Percentiles rank a stretch among this genome's conserved stretches.
These are phyloP conservation scores for Papilio glaucus DNA, from an alignment of 1,140 invertebrate genomes.

Conservation along the genomic window DNA sequence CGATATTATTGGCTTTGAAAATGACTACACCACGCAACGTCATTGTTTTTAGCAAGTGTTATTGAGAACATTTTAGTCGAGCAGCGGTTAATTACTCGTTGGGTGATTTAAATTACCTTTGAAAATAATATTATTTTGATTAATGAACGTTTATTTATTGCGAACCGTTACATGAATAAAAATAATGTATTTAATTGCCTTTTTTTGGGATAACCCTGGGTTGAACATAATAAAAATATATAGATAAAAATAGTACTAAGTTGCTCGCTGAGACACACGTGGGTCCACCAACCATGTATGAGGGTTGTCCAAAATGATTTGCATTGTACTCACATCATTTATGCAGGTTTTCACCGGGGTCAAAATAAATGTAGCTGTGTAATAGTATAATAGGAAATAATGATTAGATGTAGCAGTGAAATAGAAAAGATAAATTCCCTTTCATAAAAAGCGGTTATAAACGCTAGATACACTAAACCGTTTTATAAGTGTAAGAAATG, in stretches of 20 bases:
- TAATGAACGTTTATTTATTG: not conserved
- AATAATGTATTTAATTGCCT: too few species aligned
- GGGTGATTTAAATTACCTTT: not conserved
- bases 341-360: too few species aligned
- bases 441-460: not conserved
- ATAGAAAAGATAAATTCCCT: not conserved
- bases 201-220: too few species aligned
- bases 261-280: too few species aligned
- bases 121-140: not conserved
- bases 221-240: too few species aligned
- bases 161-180: not conserved
- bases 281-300: too few species aligned
- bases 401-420: not conserved
- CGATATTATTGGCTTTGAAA: not conserved
- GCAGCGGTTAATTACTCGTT: not conserved
- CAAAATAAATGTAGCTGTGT: too few species aligned
- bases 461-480: not conserved
- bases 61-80: not conserved
- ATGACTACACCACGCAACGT: not conserved
- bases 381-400: too few species aligned
- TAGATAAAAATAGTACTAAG: too few species aligned
- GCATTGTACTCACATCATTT: too few species aligned
- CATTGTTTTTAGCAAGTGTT: constrained; percentile 4
- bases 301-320: too few species aligned
- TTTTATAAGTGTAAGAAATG: constrained; percentile 7